Conservation (phyloP, 2,113 vertebrate species). For the Hemiscyllium ocellatum region DNA sequence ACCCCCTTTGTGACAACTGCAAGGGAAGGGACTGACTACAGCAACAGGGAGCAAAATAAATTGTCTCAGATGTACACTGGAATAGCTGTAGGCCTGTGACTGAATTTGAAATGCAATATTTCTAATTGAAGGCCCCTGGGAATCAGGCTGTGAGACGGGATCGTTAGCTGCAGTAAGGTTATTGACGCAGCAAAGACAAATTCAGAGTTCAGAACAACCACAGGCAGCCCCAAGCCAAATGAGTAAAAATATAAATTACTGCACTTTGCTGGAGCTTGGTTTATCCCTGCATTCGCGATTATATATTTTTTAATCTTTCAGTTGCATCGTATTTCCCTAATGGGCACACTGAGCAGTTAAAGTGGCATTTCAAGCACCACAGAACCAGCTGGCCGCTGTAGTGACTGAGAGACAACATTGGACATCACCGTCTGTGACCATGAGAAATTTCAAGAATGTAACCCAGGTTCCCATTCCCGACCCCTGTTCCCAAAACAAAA, state of each 20-base stretch:
- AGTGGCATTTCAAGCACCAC: no score
- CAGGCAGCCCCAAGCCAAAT: not conserved
- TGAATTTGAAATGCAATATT: not conserved
- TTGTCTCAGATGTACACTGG: not conserved
- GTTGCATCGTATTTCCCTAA: not conserved
- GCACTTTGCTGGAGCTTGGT: not conserved
- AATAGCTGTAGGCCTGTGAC: not conserved
- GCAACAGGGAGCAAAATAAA: not conserved
- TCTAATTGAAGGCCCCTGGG: not conserved
- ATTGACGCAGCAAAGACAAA: not conserved
- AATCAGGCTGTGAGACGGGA: not conserved
- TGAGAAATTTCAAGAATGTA: no score
- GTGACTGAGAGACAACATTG: no score
- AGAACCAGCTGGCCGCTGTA: no score
- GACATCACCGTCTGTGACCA: no score
- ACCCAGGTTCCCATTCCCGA: not conserved
- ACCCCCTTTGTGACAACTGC: not conserved
- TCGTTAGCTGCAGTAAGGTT: not conserved
- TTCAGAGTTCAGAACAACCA: not conserved
- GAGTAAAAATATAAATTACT: not conserved
- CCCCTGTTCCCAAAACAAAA: not conserved
- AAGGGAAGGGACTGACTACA: not conserved
- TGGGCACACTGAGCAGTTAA: no score
- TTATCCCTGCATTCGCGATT: not conserved
- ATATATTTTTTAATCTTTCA: not conserved